These are phyloP conservation scores for Ruditapes philippinarum DNA, from an alignment of 1,140 invertebrate species.

Conservation along the genomic window DNA sequence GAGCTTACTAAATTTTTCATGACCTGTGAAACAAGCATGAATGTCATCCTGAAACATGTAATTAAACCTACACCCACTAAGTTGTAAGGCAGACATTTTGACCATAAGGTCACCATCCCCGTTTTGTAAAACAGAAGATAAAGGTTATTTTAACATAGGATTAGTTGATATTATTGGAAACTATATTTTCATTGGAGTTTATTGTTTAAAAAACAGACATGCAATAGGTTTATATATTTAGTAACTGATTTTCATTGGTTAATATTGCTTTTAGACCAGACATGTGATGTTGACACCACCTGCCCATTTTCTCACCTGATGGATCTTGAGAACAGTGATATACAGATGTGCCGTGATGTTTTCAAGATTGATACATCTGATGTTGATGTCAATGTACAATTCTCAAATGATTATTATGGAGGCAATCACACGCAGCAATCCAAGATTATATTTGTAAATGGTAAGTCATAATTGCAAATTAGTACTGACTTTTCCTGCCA, in stretches of 20 bases:
- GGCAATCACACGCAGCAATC: slow-evolving; percentile 53
- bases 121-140: no score
- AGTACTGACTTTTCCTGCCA: neutral
- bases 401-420: slow-evolving; percentile 58
- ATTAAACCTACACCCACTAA: no score
- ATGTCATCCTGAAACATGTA: no score
- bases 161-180: no score
- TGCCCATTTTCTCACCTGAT: slow-evolving; percentile 55
- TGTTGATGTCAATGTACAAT: slow-evolving; percentile 49
- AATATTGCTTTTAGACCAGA: slow-evolving; percentile 41
- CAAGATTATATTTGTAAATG: slow-evolving; percentile 58
- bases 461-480: neutral
- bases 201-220: no score
- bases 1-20: no score
- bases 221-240: no score
- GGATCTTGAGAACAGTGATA: slow-evolving; percentile 38
- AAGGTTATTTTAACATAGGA: no score
- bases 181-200: no score
- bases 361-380: slow-evolving; percentile 37
- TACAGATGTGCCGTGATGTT: slow-evolving; percentile 33
- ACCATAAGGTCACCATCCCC: no score
- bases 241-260: neutral
- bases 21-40: no score
- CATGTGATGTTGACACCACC: slow-evolving; percentile 46
- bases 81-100: no score